phyloP scores from a whole-genome alignment of 2,113 vertebrate genomes.

The Pollachius pollachius region DNA sequence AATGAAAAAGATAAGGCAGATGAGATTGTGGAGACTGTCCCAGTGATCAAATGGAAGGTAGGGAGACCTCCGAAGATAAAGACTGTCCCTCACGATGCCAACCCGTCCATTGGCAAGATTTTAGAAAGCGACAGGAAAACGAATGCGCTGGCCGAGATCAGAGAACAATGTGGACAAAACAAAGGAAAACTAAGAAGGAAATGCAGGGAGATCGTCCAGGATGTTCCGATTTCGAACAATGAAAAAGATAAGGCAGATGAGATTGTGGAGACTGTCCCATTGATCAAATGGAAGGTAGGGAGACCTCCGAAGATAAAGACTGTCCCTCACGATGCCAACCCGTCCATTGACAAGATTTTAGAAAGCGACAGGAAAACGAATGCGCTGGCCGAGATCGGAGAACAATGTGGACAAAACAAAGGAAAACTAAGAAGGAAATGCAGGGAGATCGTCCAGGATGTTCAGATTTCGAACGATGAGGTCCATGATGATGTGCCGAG shows the following conservation, averaged over 20 bases:
- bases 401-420: background rate
- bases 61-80: constrained; percentile 23
- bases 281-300: constrained; percentile 12
- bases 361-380: background rate
- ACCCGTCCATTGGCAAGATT: background rate
- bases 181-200: background rate
- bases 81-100: too few relatives aligned
- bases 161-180: background rate
- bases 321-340: too few relatives aligned
- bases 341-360: background rate
- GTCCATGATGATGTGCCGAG: background rate
- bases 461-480: too few relatives aligned
- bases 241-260: background rate
- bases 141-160: background rate
- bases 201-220: background rate
- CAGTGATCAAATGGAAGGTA: background rate
- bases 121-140: background rate
- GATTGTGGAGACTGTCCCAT: background rate
- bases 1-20: background rate
- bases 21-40: background rate
- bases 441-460: background rate
- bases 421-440: background rate
- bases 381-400: background rate
- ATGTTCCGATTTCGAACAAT: too few relatives aligned
- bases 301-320: constrained; percentile 6